Base-by-base conservation (phyloP, 2,113 vertebrate species). In the Proterorhinus semilunaris region DNA sequence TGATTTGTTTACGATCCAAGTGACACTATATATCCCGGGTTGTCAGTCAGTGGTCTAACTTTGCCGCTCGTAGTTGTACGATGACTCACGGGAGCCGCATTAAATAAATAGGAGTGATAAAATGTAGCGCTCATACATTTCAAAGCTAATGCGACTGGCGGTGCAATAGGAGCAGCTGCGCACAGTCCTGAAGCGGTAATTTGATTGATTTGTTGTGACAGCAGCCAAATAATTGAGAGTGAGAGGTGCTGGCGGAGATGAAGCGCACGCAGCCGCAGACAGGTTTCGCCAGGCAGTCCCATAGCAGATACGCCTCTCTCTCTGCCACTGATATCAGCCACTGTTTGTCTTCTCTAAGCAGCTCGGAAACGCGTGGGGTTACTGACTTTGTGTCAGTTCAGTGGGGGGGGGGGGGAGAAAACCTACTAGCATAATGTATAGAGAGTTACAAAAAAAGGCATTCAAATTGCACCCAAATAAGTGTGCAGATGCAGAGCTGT, bases 161-260 rank as follows among this genome's bases (percentile, higher is more conserved):
- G 82, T 93, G 92, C 94, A 94, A 90, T 91, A 89, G 93, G 92
- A 94, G 88, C 91, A 93, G 94, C 94, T 96, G 94, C 94, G 93
- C 91, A 93, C 96, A 95, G 95, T 96, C 91, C 92, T 91, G 87
- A 91, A 90, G 90, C 92, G 92, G 85, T 98, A 98, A 98, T 97
- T 96, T 98, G 96, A 98, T 97, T 96, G 97, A 99, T 96, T 96
- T 98, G 95, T 96, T 98, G 95, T 98, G 96, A 98, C 97, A 96
- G 95, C 91, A 95, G 93, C 93, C 93, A 95, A 96, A 95, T 98
- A 98, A 98, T 98, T 98, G 95, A 96, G 96, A 98, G 94, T 97
- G 96, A 98, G 96, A 97, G 96, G 95, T 97, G 95, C 95, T 94
- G 94, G 90, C 86, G 89, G 88, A 95, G 94, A 96, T 95, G 94